Percentiles rank a stretch among this genome's conserved stretches.
These are phyloP conservation scores for Anolis apletophallus DNA, from an alignment of 2,797 vertebrate species.

Conservation along the genomic window DNA sequence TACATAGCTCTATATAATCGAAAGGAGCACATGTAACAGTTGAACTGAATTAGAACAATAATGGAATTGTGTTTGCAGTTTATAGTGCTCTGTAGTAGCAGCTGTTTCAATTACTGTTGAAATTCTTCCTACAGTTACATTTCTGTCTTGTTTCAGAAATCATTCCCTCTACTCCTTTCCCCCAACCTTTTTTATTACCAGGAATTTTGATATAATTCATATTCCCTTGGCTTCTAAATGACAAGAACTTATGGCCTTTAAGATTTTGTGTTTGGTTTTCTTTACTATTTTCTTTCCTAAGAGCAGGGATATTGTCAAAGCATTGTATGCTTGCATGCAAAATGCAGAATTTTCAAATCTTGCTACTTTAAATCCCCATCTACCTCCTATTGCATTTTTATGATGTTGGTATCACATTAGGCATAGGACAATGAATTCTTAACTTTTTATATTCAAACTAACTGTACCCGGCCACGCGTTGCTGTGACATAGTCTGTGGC, in stretches of 20 bases:
- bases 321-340: no score
- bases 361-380: no score
- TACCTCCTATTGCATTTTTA: no score
- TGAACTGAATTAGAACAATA: conserved; percentile 8
- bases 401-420: no score
- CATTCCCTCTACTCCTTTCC: not conserved
- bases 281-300: no score
- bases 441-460: no score
- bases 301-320: no score
- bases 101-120: conserved; percentile 19
- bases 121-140: conserved; percentile 18
- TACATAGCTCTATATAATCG: not conserved
- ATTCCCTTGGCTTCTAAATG: not conserved
- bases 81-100: not conserved
- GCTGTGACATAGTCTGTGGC: no score
- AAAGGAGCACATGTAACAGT: conserved; percentile 1
- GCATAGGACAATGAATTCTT: no score
- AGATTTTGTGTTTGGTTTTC: not conserved
- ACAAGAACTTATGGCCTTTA: not conserved
- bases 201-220: not conserved
- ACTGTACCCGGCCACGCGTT: no score
- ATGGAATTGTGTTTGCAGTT: not conserved
- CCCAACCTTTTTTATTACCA: not conserved
- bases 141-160: conserved; percentile 14
- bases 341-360: no score